Base-by-base conservation (phyloP, 1,140 invertebrate species). In the Orius laevigatus region DNA sequence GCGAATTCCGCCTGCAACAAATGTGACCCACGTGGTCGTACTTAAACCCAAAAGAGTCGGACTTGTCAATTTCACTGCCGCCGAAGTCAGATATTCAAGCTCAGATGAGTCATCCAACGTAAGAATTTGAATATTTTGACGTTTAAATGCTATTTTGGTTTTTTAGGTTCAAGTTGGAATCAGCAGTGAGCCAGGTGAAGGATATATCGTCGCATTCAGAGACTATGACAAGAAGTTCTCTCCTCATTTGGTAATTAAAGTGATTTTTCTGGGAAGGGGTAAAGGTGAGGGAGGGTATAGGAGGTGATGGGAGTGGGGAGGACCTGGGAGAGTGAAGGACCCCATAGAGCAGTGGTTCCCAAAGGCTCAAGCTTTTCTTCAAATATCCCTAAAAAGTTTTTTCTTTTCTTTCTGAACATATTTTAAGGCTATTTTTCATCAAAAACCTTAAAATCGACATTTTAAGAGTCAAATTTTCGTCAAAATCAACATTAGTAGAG, bases 171-270 rank as follows among this genome's bases (percentile, higher is more conserved):
- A 92, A 72, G 71, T 84, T 64, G 84, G 86, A 15, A 78, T 86
- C 56, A 93, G 88, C 59, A 96, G 89, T 60, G 87, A 95, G 59
- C 94, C 93, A 49, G 95, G 95, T 56, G 88, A 98, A 69, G 92
- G 91, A 53, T 81, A 82, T 41, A 95, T 99, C 64, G 86, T 95
- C 54, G 82, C 89, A 15, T 89, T 85, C 68, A 83, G 83, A 60
- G 94, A 98, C 65, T 99, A 91, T 64, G 90, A 98, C 64, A 88
- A 93, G 63, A 89, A 91, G 63, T 99, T 98, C 70, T 97, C 92
- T 46, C 92, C 91, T 31, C 94, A 96, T 70, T 81, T 91, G 60
- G 83, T 82, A 72, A 74, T 69, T 39, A 32, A 3, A 42, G 34
- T 42, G 32, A 39, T 16, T 43, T n/a, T 38, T 8, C 12, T 3